phyloP scores from a whole-genome alignment of 1,140 invertebrate species.

The Lasaia peninsularis region DNA sequence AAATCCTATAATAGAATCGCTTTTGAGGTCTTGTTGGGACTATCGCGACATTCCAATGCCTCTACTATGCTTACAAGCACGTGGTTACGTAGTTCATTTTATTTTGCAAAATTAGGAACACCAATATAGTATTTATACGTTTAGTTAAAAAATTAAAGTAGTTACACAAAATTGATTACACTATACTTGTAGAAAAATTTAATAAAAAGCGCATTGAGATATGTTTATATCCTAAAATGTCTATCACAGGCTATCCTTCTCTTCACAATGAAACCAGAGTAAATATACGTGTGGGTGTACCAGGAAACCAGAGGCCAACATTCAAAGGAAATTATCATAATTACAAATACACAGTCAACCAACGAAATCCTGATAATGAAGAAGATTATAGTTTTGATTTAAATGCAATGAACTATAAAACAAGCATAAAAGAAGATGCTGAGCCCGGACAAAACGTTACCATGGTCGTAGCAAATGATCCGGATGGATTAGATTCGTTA shows the following conservation, averaged over 20 bases:
- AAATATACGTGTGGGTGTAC: conserved; percentile 84
- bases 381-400: conserved; percentile 68
- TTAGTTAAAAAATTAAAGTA: too few relatives aligned
- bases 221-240: too few relatives aligned
- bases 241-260: conserved; percentile 75
- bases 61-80: too few relatives aligned
- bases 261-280: conserved; percentile 82
- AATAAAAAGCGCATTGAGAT: too few relatives aligned
- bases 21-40: too few relatives aligned
- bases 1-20: too few relatives aligned
- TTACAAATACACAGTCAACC: conserved; percentile 57
- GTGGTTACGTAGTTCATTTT: too few relatives aligned
- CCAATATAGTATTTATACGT: too few relatives aligned
- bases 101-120: too few relatives aligned
- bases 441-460: conserved; percentile 83
- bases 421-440: conserved; percentile 84
- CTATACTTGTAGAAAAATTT: too few relatives aligned
- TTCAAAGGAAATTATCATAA: conserved; percentile 85
- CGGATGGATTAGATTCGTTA: conserved; percentile 84
- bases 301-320: conserved; percentile 86
- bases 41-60: too few relatives aligned
- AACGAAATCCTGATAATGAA: conserved; percentile 39
- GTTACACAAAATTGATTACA: too few relatives aligned
- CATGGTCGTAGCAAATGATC: conserved; percentile 84
- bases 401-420: conserved; percentile 83